A percentile compares a stretch with the other conserved stretches of the same genome.
These are phyloP conservation scores for Eumeta japonica DNA, from an alignment of 1,140 invertebrate genomes.

Conservation along the genomic window DNA sequence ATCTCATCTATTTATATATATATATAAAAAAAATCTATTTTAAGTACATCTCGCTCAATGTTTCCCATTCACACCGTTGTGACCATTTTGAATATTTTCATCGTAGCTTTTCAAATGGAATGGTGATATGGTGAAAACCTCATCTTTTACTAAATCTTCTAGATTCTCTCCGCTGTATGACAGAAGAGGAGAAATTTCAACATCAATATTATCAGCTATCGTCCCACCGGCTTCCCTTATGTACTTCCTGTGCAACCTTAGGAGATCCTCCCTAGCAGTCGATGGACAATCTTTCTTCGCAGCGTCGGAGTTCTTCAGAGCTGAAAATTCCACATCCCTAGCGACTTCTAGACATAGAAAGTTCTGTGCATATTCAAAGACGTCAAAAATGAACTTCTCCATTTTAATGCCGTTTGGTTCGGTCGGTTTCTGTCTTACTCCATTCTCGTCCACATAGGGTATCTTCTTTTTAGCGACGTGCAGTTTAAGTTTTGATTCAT, in stretches of 20 bases:
- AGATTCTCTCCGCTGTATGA: conserved; percentile 90
- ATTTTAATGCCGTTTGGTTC: conserved; percentile 96
- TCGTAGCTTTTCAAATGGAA: conserved; percentile 57
- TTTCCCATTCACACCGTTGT: conserved; percentile 39
- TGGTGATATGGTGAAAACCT: conserved; percentile 68
- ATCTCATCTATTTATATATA: conserved; percentile 9
- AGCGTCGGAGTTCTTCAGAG: conserved; percentile 90
- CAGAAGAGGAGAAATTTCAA: conserved; percentile 89
- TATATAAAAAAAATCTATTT: conserved; percentile 8
- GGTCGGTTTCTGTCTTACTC: conserved; percentile 71
- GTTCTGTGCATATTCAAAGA: conserved; percentile 88
- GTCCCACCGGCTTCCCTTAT: conserved; percentile 82
- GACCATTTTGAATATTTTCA: too few species aligned
- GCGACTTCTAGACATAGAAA: conserved; percentile 93
- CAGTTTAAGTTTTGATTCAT: conserved; percentile 75
- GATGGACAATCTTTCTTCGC: conserved; percentile 87
- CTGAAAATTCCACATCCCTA: conserved; percentile 93
- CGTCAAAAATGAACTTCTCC: conserved; percentile 99
- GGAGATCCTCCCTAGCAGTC: conserved; percentile 79
- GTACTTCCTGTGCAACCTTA: conserved; percentile 80
- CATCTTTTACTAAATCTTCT: conserved; percentile 63
- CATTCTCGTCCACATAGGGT: conserved; percentile 75
- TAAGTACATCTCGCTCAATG: conserved; percentile 9
- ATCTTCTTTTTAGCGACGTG: conserved; percentile 99
- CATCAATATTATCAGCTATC: conserved; percentile 66